Conservation (phyloP, 2,113 vertebrate species). For the Cebus imitator region DNA sequence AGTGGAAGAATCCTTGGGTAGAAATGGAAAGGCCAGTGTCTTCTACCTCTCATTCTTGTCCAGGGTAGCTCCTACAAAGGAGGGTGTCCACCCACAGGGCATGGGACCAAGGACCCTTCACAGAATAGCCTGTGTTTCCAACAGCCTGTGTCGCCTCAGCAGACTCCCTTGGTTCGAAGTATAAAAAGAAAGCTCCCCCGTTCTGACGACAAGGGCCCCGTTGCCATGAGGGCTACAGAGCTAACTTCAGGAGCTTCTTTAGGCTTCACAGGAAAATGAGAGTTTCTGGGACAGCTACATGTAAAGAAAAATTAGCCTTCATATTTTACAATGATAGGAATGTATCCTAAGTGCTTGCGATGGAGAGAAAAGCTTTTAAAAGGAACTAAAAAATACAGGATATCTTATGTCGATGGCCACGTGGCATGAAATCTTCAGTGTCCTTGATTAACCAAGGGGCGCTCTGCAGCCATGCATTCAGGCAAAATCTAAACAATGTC, state of each 20-base stretch:
- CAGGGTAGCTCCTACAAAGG: fast-evolving
- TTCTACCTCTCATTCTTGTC: background rate
- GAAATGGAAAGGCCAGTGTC: background rate
- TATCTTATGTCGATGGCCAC: background rate
- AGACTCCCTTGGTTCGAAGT: background rate
- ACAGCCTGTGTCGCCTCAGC: fast-evolving
- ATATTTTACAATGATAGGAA: background rate
- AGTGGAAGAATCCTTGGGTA: too few species aligned
- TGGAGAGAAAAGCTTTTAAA: background rate
- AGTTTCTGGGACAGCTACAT: background rate
- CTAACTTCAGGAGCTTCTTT: background rate
- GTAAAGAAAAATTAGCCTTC: background rate
- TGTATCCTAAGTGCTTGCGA: background rate
- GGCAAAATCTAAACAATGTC: background rate
- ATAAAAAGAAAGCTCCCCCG: fast-evolving
- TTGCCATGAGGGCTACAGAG: background rate
- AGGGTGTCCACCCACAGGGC: fast-evolving
- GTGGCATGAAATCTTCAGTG: too few species aligned
- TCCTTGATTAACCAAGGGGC: background rate
- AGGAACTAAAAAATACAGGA: background rate
- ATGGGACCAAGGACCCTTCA: fast-evolving
- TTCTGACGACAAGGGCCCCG: fast-evolving
- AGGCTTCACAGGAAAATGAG: background rate
- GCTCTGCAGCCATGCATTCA: fast-evolving
- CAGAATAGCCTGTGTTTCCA: background rate